These are phyloP conservation scores for Cantharis rustica DNA, from an alignment of 2,888 invertebrate species.

Conservation along the genomic window DNA sequence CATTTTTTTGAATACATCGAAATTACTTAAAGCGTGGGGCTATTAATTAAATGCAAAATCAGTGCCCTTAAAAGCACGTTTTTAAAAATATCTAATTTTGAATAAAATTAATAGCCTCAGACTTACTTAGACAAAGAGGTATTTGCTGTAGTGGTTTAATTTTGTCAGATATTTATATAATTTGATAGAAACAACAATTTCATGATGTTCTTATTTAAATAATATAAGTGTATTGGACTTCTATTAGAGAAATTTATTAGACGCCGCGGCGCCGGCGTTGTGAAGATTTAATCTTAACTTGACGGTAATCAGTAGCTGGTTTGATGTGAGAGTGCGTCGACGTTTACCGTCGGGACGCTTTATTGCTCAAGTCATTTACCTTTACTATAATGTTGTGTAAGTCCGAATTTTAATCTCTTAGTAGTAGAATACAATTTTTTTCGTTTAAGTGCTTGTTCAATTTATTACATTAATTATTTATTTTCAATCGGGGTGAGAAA, in stretches of 20 bases:
- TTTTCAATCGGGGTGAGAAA: not conserved
- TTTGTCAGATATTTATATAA: not conserved
- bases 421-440: not conserved
- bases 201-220: not conserved
- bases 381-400: constrained; percentile 24
- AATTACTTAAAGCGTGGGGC: no score
- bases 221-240: not conserved
- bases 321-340: constrained; percentile 10
- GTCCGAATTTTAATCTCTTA: not conserved
- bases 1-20: no score
- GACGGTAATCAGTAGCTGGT: constrained; percentile 11
- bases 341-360: constrained; percentile 3
- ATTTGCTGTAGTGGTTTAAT: not conserved
- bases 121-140: no score
- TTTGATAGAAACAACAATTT: not conserved
- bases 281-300: not conserved
- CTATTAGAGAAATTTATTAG: not conserved
- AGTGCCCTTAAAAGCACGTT: no score
- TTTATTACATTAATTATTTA: not conserved
- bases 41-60: no score
- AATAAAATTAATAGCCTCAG: no score
- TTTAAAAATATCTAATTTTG: no score
- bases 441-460: not conserved
- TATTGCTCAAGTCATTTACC: constrained; percentile 20
- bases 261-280: constrained; percentile 16